Conservation (phyloP, 2,113 vertebrate species). For the Synodontis membranacea region DNA sequence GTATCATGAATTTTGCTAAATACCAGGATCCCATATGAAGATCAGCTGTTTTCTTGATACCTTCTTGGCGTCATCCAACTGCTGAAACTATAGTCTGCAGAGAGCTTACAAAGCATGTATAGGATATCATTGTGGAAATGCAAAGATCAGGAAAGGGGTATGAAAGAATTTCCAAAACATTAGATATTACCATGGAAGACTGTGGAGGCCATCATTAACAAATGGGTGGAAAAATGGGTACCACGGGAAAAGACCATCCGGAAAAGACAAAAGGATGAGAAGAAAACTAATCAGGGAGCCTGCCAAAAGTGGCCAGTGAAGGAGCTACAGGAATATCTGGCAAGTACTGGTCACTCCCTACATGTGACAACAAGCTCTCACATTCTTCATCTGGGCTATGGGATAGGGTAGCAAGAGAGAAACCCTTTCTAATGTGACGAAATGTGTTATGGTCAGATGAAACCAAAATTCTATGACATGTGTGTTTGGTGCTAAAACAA, state of each 20-base stretch:
- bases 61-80: not conserved
- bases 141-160: too few species aligned
- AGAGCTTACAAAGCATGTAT: not conserved
- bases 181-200: not conserved
- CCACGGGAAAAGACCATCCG: not conserved
- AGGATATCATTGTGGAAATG: too few species aligned
- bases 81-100: too few species aligned
- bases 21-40: not conserved
- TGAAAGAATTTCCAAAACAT: not conserved
- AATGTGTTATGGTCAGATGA: not conserved
- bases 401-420: not conserved
- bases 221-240: not conserved
- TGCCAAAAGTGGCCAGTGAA: not conserved
- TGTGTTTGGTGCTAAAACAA: not conserved
- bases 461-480: not conserved
- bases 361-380: not conserved
- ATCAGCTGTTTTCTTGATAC: not conserved
- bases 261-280: not conserved
- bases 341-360: not conserved
- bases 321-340: not conserved
- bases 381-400: not conserved
- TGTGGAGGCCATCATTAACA: not conserved
- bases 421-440: not conserved
- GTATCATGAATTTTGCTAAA: not conserved
- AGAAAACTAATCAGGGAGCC: not conserved